A percentile compares a stretch with the other conserved stretches of the same genome.
Evolutionary conservation across 2,113 vertebrate species (phyloP).

Genomic region (Accipiter virgatus): DNA sequence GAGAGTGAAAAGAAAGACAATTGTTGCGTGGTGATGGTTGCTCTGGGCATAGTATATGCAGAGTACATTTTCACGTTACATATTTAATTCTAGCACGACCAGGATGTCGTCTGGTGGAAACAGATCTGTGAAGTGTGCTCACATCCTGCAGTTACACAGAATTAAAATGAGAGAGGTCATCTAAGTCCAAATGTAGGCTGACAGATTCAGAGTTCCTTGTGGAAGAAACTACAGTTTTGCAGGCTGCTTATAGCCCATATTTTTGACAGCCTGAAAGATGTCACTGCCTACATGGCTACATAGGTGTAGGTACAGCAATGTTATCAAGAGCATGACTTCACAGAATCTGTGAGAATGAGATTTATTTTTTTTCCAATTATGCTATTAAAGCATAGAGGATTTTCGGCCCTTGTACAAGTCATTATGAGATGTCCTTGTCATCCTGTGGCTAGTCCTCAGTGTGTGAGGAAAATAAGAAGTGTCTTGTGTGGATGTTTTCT

Average conservation of each 20-base stretch:
- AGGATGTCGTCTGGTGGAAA: not conserved
- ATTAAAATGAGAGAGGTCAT: not conserved
- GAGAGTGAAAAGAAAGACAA: not conserved
- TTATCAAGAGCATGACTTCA: not conserved
- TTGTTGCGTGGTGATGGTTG: not conserved
- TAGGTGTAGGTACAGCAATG: fast-evolving
- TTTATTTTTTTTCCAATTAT: not conserved
- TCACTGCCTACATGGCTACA: not conserved
- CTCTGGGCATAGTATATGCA: too few relatives aligned
- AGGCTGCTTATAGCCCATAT: not conserved
- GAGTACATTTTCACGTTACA: not conserved
- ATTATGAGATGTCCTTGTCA: not conserved
- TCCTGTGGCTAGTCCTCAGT: not conserved
- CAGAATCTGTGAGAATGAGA: not conserved
- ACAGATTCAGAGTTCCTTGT: not conserved
- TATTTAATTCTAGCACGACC: not conserved
- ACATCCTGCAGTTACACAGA: not conserved
- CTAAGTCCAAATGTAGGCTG: not conserved
- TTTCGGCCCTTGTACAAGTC: not conserved
- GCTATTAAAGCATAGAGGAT: not conserved
- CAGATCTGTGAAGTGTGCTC: not conserved
- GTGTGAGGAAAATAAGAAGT: not conserved
- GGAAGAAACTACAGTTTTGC: not conserved
- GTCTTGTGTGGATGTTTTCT: not conserved
- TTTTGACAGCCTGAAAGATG: not conserved